A percentile compares a stretch with the other conserved stretches of the same genome.
Evolutionary conservation across 2,888 invertebrate genomes (phyloP).

Genomic region (Thera obeliscata): DNA sequence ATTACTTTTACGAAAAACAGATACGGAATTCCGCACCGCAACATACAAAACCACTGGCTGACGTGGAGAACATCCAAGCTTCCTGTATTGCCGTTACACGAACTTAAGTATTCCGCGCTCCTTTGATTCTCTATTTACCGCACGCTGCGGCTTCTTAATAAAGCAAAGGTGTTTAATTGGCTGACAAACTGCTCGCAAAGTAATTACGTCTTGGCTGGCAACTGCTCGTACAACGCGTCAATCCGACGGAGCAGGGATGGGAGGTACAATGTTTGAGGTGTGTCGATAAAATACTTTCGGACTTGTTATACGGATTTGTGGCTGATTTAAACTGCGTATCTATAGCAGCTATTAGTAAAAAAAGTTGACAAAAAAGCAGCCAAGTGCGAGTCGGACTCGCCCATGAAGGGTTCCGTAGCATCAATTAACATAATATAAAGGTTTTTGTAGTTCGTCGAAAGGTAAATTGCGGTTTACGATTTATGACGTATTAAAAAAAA

Average conservation of each 20-base stretch:
- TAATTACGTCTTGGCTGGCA: constrained; percentile 79
- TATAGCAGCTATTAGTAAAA: no score
- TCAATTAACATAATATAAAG: no score
- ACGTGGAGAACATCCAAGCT: constrained; percentile 22
- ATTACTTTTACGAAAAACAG: not conserved
- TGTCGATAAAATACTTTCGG: constrained; percentile 13
- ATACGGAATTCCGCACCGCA: constrained; percentile 16
- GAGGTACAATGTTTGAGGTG: constrained; percentile 22
- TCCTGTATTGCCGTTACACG: constrained; percentile 26
- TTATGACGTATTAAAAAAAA: no score
- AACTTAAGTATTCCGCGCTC: constrained; percentile 31
- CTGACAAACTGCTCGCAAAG: constrained; percentile 83
- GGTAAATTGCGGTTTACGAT: no score
- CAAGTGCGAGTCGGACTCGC: no score
- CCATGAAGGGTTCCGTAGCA: no score
- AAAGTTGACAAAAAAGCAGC: no score
- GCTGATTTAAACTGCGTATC: no score
- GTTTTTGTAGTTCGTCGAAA: no score
- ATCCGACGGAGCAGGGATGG: constrained; percentile 63
- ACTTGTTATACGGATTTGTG: no score
- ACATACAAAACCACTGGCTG: constrained; percentile 28
- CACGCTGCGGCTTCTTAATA: constrained; percentile 79
- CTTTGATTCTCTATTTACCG: constrained; percentile 57
- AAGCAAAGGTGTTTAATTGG: constrained; percentile 85
- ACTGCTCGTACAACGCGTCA: constrained; percentile 76